Base-by-base conservation (phyloP, 2,113 vertebrate species). In the Osmerus mordax region DNA sequence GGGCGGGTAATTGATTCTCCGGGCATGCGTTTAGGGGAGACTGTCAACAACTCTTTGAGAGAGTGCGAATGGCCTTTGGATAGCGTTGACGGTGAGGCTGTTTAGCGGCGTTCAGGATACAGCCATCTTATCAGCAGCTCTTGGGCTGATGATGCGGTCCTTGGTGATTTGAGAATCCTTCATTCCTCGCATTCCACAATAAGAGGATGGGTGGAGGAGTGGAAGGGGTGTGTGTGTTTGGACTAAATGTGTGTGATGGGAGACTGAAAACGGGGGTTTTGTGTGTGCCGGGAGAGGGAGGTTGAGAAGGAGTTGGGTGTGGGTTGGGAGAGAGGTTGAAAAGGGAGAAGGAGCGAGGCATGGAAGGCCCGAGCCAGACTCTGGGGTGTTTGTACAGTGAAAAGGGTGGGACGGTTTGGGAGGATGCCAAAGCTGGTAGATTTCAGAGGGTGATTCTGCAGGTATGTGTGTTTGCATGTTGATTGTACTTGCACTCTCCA, bases 161-260 rank as follows among this genome's bases (percentile, higher is more conserved):
- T 12, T 47, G 41, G 67, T 84, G 19, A 47, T 75, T 77, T 78
- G 64, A 74, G 53, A 69, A 75, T 74, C 74, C 52, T 18, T 78
- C 86, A 91, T 90, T 87, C 87, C 70, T 84, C 52, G 11, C 78
- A 91, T 91, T 88, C 88, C 69, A 73, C 28, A 8, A 55, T 53
- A 51, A 68, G 69, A 77, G 72, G 76, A 73, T 72, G 77, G 77
- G 85, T 76, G 83, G 75, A 81, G 74, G 77, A 82, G 72, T 71
- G 75, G 77, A 80, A 73, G 66, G 56, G 74, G 75, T 72, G 67
- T 55, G 71, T 21, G 55, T 67, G n/a, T 67, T 36, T 36, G 32
- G 32, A 36, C 32, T 36, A 36, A 36, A 36, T 36, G 32, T 36
- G 32, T 36, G 32, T 36, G 32, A 7, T 36, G 32, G 32, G 32